Evolutionary conservation across 2,797 vertebrate species (phyloP).

Genomic region (Gorsachius magnificus): DNA sequence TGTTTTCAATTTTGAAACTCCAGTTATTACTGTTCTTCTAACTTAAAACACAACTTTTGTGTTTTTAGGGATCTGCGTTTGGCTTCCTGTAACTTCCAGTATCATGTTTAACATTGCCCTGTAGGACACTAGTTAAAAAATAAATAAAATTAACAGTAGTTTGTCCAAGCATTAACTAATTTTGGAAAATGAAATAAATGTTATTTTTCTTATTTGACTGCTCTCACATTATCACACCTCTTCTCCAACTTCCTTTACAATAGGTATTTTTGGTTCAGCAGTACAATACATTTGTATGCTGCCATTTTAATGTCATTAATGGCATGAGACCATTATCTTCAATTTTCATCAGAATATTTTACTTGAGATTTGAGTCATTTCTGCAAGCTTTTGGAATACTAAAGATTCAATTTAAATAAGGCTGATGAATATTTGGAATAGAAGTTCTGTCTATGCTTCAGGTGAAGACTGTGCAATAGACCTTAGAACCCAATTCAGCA

Average conservation of each 20-base stretch:
- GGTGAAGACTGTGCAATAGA: neutral
- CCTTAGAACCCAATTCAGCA: neutral
- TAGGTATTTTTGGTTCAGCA: neutral
- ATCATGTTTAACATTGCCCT: neutral
- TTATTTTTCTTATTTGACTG: neutral
- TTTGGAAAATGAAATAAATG: neutral
- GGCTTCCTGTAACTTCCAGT: neutral
- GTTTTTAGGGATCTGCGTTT: neutral
- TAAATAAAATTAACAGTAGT: neutral
- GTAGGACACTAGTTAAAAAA: neutral
- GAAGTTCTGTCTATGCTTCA: neutral
- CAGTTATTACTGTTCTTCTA: neutral
- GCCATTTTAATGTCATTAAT: neutral
- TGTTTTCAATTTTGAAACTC: neutral
- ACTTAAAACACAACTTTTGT: neutral
- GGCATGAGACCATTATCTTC: neutral
- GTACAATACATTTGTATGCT: neutral
- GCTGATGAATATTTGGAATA: neutral
- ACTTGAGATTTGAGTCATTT: neutral
- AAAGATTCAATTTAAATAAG: conserved; percentile 5
- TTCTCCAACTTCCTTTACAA: neutral
- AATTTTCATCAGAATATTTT: neutral
- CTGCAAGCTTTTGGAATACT: neutral
- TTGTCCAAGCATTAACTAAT: neutral
- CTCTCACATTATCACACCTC: neutral